phyloP scores from a whole-genome alignment of 2,888 invertebrate species.

The Tuta absoluta region DNA sequence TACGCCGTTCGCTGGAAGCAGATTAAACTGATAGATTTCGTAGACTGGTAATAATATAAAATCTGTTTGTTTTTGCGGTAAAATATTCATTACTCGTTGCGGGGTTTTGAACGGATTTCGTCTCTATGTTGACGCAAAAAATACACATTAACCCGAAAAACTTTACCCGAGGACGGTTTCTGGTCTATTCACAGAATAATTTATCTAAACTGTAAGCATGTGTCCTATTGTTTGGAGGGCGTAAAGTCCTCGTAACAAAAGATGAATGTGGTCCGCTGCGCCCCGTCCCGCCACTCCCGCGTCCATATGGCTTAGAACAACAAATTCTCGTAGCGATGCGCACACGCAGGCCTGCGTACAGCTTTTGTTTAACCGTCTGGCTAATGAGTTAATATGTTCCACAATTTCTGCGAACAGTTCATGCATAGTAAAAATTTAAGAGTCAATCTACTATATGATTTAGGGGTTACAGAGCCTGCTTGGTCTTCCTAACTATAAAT shows the following conservation, averaged over 20 bases:
- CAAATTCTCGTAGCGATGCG: constrained; percentile 73
- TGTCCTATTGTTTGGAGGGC: constrained; percentile 73
- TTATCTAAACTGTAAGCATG: constrained; percentile 53
- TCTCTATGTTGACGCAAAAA: not conserved
- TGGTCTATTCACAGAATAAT: not conserved
- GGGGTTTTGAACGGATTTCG: not conserved
- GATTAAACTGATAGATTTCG: constrained; percentile 42
- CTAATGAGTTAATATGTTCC: not conserved
- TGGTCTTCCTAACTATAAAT: no score
- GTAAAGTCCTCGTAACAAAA: constrained; percentile 70
- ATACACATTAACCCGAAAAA: constrained; percentile 2
- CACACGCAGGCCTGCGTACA: constrained; percentile 32
- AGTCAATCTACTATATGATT: no score
- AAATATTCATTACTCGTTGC: not conserved
- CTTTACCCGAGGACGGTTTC: not conserved
- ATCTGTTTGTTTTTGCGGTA: constrained; percentile 16
- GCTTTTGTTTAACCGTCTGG: not conserved
- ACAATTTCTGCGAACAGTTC: no score
- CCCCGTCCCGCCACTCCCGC: constrained; percentile 51
- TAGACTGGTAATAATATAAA: constrained; percentile 8
- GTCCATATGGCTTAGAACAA: constrained; percentile 77
- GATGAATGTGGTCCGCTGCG: constrained; percentile 53
- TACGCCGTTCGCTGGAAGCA: constrained; percentile 49
- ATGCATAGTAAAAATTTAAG: no score
- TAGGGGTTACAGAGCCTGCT: no score